Conservation (phyloP, 1,140 invertebrate genomes). For the Drosophila ercepeae region DNA sequence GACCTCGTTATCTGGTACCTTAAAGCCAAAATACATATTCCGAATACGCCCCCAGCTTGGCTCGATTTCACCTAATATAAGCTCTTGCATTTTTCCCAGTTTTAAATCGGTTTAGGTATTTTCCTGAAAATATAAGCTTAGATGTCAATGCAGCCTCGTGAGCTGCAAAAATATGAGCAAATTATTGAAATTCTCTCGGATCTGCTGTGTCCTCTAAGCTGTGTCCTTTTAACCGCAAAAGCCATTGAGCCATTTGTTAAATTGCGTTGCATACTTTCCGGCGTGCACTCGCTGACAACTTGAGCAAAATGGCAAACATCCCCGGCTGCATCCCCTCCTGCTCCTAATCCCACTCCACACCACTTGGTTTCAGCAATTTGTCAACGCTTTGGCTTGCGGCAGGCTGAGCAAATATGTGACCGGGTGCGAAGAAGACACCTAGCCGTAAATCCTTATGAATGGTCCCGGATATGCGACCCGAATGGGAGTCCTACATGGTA, state of each 20-base stretch:
- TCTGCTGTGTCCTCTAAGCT: slow-evolving; percentile 4
- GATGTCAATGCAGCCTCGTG: slow-evolving; percentile 31
- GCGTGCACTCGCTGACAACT: slow-evolving; percentile 65
- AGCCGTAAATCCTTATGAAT: slow-evolving; percentile 72
- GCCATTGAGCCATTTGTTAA: slow-evolving; percentile 67
- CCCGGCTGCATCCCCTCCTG: no score
- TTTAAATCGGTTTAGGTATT: slow-evolving; percentile 8
- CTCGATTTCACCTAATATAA: slow-evolving; percentile 3
- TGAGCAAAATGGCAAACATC: slow-evolving; percentile 75
- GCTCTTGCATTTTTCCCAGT: background rate
- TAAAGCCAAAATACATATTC: slow-evolving; percentile 14
- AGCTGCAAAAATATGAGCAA: slow-evolving; percentile 54
- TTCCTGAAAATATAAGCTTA: slow-evolving; percentile 20
- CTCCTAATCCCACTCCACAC: slow-evolving; percentile 1
- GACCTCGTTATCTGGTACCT: slow-evolving; percentile 30
- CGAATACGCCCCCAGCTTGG: background rate
- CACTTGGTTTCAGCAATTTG: slow-evolving; percentile 58
- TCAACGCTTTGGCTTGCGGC: slow-evolving; percentile 74
- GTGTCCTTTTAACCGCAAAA: slow-evolving; percentile 32
- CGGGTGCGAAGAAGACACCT: slow-evolving; percentile 39
- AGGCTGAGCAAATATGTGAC: slow-evolving; percentile 65
- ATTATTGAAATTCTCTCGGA: slow-evolving; percentile 63
- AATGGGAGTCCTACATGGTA: slow-evolving; percentile 7
- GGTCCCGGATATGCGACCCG: slow-evolving; percentile 15
- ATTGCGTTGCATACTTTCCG: slow-evolving; percentile 62